phyloP scores from a whole-genome alignment of 2,113 vertebrate genomes.

The Pipa parva region DNA sequence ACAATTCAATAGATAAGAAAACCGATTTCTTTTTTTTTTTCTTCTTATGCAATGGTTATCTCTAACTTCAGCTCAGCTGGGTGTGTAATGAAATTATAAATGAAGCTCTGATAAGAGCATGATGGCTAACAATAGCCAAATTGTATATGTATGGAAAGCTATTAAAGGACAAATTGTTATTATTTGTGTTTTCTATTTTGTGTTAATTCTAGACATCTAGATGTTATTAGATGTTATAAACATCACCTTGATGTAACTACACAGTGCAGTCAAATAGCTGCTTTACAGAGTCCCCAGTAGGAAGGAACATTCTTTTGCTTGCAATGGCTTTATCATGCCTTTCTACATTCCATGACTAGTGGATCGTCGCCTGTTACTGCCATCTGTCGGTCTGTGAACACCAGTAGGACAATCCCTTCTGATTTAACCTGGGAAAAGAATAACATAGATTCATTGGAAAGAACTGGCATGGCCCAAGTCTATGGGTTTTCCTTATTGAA shows the following conservation, averaged over 20 bases:
- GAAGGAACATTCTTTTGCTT: constrained; percentile 1
- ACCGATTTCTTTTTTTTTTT: no score
- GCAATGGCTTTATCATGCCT: constrained; percentile 28
- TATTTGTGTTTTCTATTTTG: background rate
- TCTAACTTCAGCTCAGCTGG: no score
- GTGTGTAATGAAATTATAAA: no score
- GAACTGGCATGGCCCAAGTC: constrained; percentile 4
- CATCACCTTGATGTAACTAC: background rate
- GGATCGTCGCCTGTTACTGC: constrained; percentile 19
- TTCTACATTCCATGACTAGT: constrained; percentile 15
- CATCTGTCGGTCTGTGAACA: constrained; percentile 21
- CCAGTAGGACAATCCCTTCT: background rate
- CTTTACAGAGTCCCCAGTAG: constrained; percentile 10
- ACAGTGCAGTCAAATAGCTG: background rate
- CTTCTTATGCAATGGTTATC: no score
- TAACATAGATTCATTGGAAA: constrained; percentile 5
- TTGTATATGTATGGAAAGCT: background rate
- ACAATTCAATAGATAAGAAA: no score
- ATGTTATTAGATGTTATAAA: background rate
- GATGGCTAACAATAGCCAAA: background rate
- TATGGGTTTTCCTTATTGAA: no score
- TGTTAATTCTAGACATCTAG: constrained; percentile 13
- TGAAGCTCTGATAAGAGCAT: no score
- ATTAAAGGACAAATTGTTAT: background rate
- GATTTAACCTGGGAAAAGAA: background rate